Base-by-base conservation (phyloP, 1,140 invertebrate genomes). In the Cherax quadricarinatus region DNA sequence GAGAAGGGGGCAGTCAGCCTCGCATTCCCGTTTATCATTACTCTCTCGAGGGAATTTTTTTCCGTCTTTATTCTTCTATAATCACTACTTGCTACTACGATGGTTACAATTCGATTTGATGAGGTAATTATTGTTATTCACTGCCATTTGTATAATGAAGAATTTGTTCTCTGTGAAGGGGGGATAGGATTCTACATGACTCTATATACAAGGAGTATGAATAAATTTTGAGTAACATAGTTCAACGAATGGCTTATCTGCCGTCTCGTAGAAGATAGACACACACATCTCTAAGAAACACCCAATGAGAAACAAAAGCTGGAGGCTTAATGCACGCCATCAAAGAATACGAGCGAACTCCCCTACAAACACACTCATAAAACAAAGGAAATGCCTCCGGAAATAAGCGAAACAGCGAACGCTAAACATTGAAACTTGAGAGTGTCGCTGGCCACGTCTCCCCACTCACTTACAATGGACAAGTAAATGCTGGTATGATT, bases 401-500 rank as follows among this genome's bases (percentile, higher is more conserved):
- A 66, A 66, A 16, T 66, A 66, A 66, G 62, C 62, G 70, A 75
- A 21, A 75, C n/a, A 21, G 70, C n/a, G 70, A 75, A 75, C 86
- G 86, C 53, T 87, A 79, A 49, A 51, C 51, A 78, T 21, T 87
- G 86, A 87, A 87, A 87, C 73, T 87, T 57, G 51, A 24, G 30
- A 24, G 30, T 79, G 21, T 9, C 57, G n/a, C 24, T 48, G 86
- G 86, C 14, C 83, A 85, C n/a, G 18, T 57, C 12, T 30, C 53
- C 60, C 41, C 86, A 49, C 87, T 89, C 87, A 89, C 88, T 89
- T 84, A 89, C 88, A 89, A 89, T 84, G 78, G 88, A 89, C 62
- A 89, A 89, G 80, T 89, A 89, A 89, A 89, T 83, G 88, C 82
- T 89, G 41, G 80, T 62, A 89, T 84, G 88, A 89, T 89, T 89